Base-by-base conservation (phyloP, 2,113 vertebrate species). In the Myotis lucifugus region DNA sequence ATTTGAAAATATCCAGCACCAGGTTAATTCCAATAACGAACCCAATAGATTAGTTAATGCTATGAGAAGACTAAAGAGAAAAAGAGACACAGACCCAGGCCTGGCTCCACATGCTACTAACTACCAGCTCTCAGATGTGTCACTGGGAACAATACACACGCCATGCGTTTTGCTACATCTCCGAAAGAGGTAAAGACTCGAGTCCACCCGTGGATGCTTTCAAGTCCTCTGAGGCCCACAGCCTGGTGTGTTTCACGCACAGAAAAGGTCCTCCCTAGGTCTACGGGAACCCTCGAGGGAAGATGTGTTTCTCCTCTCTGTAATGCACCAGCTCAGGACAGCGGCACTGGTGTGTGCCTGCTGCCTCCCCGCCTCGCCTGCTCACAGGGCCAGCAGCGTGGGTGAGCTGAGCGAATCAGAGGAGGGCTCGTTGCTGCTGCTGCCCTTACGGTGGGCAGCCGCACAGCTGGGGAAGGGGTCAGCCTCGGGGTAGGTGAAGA, bases 81-180 rank as follows among this genome's bases (percentile, higher is more conserved):
- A 95, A 96, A 98, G 97, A 98, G 96, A 98, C 97, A 98, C 98
- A 98, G 98, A 98, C 98, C 98, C 98, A 98, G 98, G 98, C 98
- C 98, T 99, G 98, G 98, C 98, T 99, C 98, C 98, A 99, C 99
- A 99, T 99, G 99, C 99, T 98, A 99, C 99, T 98, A 97, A 98
- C 98, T 98, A 99, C 98, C 98, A 98, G 98, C 98, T 98, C 98
- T 98, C 98, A 97, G 98, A 98, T 98, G 98, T 97, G 98, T 99
- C 98, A 97, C 97, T 98, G 98, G 98, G 98, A 98, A 99, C 97
- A 98, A 99, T 97, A 99, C 98, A 99, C 98, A 98, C 98, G 98
- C 99, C 99, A 99, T 99, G 99, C 99, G 98, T 98, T 99, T 99
- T 99, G 99, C 99, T 99, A 99, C 99, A 99, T 99, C 97, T 98